Evolutionary conservation across 2,888 invertebrate genomes (phyloP).

Genomic region (Papilio protenor): DNA sequence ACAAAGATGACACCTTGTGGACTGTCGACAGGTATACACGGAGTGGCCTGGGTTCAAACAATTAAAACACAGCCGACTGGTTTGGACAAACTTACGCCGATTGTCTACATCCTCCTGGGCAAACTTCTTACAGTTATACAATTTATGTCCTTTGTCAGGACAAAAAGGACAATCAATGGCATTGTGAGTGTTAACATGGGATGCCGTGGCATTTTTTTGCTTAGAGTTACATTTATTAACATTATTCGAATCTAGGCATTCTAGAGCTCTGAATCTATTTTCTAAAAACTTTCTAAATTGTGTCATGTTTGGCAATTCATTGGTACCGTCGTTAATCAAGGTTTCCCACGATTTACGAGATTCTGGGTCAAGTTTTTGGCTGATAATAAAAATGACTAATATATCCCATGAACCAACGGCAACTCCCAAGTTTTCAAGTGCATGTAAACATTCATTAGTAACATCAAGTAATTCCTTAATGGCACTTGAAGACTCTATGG

Average conservation of each 20-base stretch:
- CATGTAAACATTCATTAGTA: conserved; percentile 44
- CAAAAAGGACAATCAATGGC: conserved; percentile 46
- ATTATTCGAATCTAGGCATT: conserved; percentile 44
- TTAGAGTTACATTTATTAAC: conserved; percentile 12
- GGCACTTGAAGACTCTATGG: conserved; percentile 41
- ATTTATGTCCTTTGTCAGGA: conserved; percentile 46
- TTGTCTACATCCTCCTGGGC: conserved; percentile 41
- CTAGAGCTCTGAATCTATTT: conserved; percentile 47
- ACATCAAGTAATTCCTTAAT: conserved; percentile 42
- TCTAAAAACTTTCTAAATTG: conserved; percentile 47
- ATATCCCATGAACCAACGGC: conserved; percentile 44
- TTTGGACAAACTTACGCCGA: conserved; percentile 46
- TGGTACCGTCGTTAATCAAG: neutral
- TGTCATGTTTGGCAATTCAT: conserved; percentile 48
- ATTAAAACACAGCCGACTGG: conserved; percentile 49
- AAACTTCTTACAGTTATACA: conserved; percentile 49
- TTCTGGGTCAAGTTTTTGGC: conserved; percentile 45
- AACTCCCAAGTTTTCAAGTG: conserved; percentile 43
- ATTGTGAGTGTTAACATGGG: neutral
- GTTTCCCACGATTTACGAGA: conserved; percentile 39
- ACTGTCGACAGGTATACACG: conserved; percentile 44
- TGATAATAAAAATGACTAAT: conserved; percentile 42
- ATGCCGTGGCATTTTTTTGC: neutral
- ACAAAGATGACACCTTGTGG: conserved; percentile 44
- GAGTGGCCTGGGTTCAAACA: conserved; percentile 49